Conservation (phyloP, 2,797 vertebrate genomes). For the Thaleichthys pacificus region DNA sequence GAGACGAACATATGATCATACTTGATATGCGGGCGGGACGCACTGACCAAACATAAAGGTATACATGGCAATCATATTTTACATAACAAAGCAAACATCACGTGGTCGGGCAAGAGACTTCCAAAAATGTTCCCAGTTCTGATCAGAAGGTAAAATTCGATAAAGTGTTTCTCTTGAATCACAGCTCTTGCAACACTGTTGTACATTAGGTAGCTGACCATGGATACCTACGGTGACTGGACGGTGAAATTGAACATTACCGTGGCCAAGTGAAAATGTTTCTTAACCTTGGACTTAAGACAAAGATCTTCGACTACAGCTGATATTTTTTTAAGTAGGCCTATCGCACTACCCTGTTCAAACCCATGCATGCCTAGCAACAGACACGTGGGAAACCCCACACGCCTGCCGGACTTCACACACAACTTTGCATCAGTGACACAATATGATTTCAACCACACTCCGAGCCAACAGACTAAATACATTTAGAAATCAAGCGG, state of each 20-base stretch:
- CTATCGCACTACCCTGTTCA: neutral
- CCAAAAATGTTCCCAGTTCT: too few relatives aligned
- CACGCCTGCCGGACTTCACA: neutral
- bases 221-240: conserved; percentile 1
- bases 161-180: neutral
- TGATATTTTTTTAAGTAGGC: neutral
- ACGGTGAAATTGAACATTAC: conserved; percentile 20
- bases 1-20: neutral
- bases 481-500: neutral
- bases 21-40: neutral
- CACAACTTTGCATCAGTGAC: neutral
- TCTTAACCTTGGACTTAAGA: neutral
- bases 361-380: conserved; percentile 29
- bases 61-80: neutral
- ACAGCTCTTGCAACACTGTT: neutral
- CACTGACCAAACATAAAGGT: neutral
- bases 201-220: neutral
- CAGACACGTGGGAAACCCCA: conserved; percentile 42
- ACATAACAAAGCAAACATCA: too few relatives aligned
- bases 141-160: too few relatives aligned
- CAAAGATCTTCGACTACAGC: neutral
- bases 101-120: neutral
- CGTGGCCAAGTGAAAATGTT: neutral
- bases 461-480: neutral
- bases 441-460: neutral